These are phyloP conservation scores for Nesoenas mayeri DNA, from an alignment of 2,113 vertebrate species.

Conservation along the genomic window DNA sequence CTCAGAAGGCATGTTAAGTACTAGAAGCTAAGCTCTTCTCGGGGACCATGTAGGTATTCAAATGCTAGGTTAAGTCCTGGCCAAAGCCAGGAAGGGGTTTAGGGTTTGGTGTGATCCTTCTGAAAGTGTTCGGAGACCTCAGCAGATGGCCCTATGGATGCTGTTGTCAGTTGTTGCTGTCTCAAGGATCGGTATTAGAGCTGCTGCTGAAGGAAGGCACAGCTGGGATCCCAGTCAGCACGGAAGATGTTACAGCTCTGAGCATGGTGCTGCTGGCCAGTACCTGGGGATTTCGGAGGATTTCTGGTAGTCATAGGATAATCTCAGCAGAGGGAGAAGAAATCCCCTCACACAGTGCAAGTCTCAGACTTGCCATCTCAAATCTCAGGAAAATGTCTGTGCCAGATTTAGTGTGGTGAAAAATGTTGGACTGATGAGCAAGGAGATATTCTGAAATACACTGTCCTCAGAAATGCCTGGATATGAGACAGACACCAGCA, in stretches of 20 bases:
- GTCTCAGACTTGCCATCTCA: background rate
- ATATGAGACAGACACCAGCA: too few relatives aligned
- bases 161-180: background rate
- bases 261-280: background rate
- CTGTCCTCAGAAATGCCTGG: background rate
- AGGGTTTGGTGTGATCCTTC: background rate
- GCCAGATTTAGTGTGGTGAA: background rate
- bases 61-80: background rate
- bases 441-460: background rate
- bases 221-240: background rate
- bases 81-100: background rate
- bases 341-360: background rate
- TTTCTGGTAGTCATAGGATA: background rate
- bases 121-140: background rate
- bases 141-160: fast-evolving
- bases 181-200: background rate
- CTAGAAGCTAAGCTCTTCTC: background rate
- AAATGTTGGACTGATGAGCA: background rate
- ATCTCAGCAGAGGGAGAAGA: background rate
- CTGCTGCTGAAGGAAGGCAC: background rate
- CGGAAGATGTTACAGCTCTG: background rate
- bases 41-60: fast-evolving
- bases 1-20: background rate
- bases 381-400: background rate
- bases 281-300: background rate